phyloP scores from a whole-genome alignment of 2,888 invertebrate genomes.

The Rotaria socialis region DNA sequence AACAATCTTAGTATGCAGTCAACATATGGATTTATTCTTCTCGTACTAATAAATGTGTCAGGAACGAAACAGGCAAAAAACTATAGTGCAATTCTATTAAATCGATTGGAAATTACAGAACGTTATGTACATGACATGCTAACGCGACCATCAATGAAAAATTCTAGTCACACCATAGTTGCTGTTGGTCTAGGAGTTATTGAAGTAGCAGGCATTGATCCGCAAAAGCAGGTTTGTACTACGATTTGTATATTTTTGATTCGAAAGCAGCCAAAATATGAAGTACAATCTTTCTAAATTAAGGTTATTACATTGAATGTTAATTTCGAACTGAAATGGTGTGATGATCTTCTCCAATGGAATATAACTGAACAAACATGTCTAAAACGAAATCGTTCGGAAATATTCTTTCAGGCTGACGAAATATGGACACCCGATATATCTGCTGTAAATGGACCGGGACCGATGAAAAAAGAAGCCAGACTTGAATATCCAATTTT shows the following conservation, averaged over 20 bases:
- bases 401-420: constrained; percentile 37
- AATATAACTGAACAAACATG: constrained; percentile 38
- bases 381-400: constrained; percentile 17
- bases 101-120: not conserved
- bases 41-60: not conserved
- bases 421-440: constrained; percentile 46
- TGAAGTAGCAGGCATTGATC: constrained; percentile 16
- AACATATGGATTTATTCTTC: not conserved
- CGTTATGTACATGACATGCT: not conserved
- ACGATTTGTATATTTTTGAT: too few species aligned
- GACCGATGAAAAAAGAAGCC: constrained; percentile 11
- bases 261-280: too few species aligned
- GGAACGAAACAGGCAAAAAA: not conserved
- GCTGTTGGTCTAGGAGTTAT: constrained; percentile 27
- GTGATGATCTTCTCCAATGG: constrained; percentile 44
- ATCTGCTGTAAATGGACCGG: constrained; percentile 32
- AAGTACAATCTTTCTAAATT: not conserved
- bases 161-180: not conserved
- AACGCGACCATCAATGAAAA: not conserved
- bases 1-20: not conserved
- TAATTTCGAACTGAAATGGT: constrained; percentile 25
- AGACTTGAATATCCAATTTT: constrained; percentile 39
- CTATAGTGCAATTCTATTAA: not conserved
- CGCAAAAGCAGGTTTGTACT: constrained; percentile 11
- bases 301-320: constrained; percentile 30